phyloP scores from a whole-genome alignment of 37 sponge, comb jelly and placozoan species.

The Spongilla lacustris region DNA sequence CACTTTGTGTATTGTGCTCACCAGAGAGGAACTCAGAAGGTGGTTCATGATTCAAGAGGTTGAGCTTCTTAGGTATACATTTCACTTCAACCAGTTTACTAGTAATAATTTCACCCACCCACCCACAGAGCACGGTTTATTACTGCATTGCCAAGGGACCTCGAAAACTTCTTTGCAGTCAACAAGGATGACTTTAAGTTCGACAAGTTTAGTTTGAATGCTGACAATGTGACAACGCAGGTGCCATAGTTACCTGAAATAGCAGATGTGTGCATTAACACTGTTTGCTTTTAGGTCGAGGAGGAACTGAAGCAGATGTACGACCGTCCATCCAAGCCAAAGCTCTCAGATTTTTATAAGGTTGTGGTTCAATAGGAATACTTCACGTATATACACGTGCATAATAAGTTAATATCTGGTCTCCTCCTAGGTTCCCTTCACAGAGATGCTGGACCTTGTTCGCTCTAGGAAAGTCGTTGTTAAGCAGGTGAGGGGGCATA shows the following conservation, averaged over 20 bases:
- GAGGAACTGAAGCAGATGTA: neutral
- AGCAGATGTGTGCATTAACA: neutral
- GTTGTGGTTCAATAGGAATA: neutral
- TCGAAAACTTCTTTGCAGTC: slow-evolving; percentile 24
- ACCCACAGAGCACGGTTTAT: neutral
- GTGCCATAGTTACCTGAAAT: neutral
- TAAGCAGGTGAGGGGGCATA: no score
- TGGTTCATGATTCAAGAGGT: slow-evolving; percentile 86
- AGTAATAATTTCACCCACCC: neutral
- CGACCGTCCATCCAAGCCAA: neutral
- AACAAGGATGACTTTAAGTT: slow-evolving; percentile 56
- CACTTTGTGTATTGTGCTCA: neutral
- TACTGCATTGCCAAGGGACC: neutral
- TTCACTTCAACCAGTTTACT: neutral
- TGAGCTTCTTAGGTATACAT: slow-evolving; percentile 48
- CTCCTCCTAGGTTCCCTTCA: slow-evolving; percentile 78
- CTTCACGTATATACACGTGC: no score
- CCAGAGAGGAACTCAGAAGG: slow-evolving; percentile 80
- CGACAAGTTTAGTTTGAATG: neutral
- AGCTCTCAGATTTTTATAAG: neutral
- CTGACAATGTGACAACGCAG: neutral
- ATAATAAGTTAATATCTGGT: neutral
- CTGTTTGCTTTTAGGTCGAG: neutral
- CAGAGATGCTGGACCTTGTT: slow-evolving; percentile 78
- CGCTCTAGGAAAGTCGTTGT: slow-evolving; percentile 59